Conservation (phyloP, 2,888 invertebrate genomes). For the Lycaena phlaeas region DNA sequence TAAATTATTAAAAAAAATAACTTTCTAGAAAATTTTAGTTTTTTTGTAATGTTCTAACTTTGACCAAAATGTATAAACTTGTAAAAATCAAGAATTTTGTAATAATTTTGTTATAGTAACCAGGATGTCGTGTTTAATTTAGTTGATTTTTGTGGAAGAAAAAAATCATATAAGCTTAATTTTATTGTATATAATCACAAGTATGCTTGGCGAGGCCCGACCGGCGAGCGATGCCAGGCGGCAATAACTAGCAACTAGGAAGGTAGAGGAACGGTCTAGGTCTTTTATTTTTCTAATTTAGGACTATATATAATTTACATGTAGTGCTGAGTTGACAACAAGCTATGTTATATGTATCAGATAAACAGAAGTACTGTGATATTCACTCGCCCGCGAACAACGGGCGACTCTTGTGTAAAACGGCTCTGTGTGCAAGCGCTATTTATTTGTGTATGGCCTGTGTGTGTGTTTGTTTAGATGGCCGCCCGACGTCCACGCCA, state of each 20-base stretch:
- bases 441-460: slow-evolving; percentile 1
- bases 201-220: slow-evolving; percentile 5
- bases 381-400: slow-evolving; percentile 51
- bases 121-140: slow-evolving; percentile 35
- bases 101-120: slow-evolving; percentile 35
- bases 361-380: slow-evolving; percentile 59
- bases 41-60: slow-evolving; percentile 29
- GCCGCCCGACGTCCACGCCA: background rate
- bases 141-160: slow-evolving; percentile 34
- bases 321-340: slow-evolving; percentile 16
- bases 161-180: slow-evolving; percentile 35
- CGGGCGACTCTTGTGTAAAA: slow-evolving; percentile 27
- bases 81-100: slow-evolving; percentile 46
- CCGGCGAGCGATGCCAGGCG: slow-evolving; percentile 12
- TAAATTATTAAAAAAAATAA: slow-evolving; percentile 37
- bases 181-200: slow-evolving; percentile 11
- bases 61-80: slow-evolving; percentile 43
- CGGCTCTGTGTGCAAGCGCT: slow-evolving; percentile 18
- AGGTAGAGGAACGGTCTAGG: slow-evolving; percentile 44
- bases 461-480: background rate
- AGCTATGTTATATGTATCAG: slow-evolving; percentile 28
- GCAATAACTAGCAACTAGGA: slow-evolving; percentile 38
- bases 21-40: slow-evolving; percentile 40
- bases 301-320: slow-evolving; percentile 25
- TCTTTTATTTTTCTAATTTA: slow-evolving; percentile 43